Percentiles rank a stretch among this genome's conserved stretches.
Evolutionary conservation across 2,888 invertebrate genomes (phyloP).

Genomic region (Agapetus fuscipes): DNA sequence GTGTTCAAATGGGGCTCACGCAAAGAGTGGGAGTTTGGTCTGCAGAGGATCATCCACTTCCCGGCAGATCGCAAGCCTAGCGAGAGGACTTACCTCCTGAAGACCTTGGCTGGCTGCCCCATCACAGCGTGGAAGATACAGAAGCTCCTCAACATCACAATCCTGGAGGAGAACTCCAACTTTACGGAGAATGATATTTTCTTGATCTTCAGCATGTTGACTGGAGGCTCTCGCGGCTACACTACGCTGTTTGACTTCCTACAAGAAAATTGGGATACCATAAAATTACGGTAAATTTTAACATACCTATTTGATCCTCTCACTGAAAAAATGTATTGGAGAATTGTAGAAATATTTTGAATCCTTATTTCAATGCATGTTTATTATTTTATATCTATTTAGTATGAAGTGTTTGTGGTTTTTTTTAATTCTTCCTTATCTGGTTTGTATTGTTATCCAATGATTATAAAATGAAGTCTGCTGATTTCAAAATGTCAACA

Average conservation of each 20-base stretch:
- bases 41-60: conserved; percentile 66
- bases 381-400: too few relatives aligned
- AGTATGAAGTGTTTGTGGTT: too few relatives aligned
- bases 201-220: conserved; percentile 65
- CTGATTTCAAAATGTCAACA: too few relatives aligned
- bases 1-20: conserved; percentile 74
- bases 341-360: background rate
- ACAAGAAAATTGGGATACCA: conserved; percentile 56
- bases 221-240: conserved; percentile 61
- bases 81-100: conserved; percentile 67
- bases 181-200: conserved; percentile 70
- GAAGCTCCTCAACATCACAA: conserved; percentile 54
- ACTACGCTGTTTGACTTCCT: conserved; percentile 63
- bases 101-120: conserved; percentile 71
- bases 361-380: background rate
- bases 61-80: conserved; percentile 59
- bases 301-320: conserved; percentile 12
- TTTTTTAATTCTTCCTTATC: too few relatives aligned
- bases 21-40: conserved; percentile 75
- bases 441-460: too few relatives aligned
- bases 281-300: conserved; percentile 49
- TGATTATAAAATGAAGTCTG: too few relatives aligned
- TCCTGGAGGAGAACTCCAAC: conserved; percentile 58
- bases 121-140: conserved; percentile 60
- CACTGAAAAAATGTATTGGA: background rate